Percentiles rank a stretch among this genome's conserved stretches.
These are phyloP conservation scores for Eubucco bourcierii DNA, from an alignment of 2,113 vertebrate genomes.

Conservation along the genomic window DNA sequence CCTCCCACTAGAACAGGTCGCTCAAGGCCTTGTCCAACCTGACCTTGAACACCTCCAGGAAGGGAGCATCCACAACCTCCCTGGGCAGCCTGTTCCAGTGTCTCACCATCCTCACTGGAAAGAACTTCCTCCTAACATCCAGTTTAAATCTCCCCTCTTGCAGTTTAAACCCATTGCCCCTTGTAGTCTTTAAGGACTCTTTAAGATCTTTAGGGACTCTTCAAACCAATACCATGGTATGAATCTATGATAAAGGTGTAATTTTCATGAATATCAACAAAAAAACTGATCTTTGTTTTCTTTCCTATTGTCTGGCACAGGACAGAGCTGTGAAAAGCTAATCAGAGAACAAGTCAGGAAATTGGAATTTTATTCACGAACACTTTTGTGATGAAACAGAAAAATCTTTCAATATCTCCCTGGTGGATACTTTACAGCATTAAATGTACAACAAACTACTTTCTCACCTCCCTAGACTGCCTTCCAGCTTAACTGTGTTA, in stretches of 20 bases:
- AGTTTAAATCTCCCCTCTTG: no score
- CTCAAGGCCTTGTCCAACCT: no score
- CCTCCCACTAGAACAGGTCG: no score
- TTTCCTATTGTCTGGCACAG: neutral
- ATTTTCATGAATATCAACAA: neutral
- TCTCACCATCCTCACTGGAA: no score
- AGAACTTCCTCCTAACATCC: no score
- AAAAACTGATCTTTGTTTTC: neutral
- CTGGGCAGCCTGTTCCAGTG: no score
- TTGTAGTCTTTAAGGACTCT: no score
- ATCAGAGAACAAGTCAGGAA: constrained; percentile 17
- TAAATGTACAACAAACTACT: constrained; percentile 14
- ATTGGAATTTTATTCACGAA: constrained; percentile 20
- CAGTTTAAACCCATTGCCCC: no score
- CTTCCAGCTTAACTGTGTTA: constrained; percentile 25
- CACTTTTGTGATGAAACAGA: neutral
- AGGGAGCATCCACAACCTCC: no score
- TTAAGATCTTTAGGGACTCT: no score
- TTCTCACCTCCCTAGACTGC: constrained; percentile 10
- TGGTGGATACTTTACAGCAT: neutral
- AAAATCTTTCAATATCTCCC: constrained; percentile 27
- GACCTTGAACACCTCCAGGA: no score
- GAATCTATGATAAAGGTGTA: neutral
- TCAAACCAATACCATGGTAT: no score
- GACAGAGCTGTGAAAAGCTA: neutral